Evolutionary conservation across 2,888 invertebrate genomes (phyloP), one percentile per base, ranked within the genome.

Genomic region (Biston betularia): DNA sequence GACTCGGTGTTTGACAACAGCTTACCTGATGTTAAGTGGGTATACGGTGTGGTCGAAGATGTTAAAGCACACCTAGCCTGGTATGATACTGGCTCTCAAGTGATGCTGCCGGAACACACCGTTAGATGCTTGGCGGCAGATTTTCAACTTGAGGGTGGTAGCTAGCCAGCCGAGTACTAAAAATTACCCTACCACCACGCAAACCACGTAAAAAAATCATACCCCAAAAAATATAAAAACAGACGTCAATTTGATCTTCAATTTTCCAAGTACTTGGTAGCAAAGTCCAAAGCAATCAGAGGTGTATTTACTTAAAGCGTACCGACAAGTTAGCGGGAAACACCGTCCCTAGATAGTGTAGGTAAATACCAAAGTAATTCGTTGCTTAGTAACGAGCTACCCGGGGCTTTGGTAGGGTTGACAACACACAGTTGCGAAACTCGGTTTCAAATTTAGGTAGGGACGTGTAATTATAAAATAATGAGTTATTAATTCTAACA

Each of bases 361-460:
- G 61, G 68, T 65, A 69, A 69, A 65, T 62, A 68, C 54, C 56
- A 60, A 64, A 57, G 68, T 69, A 69, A 69, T 69, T 65, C 64
- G 68, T 62, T 57, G 68, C 62, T 49, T 50, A 14, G 65, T 62
- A 65, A 69, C 68, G 57, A 65, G 61, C 65, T 65, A 57, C 57
- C 61, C 57, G 57, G 48, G 56, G 38, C 40, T 56, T 46, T 15
- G 15, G 42, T 14, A 66, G 66, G 66, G 66, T 24, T 66, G 52
- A n/a, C 57, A 62, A 12, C 52, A n/a, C 49, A 12, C 50, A 34
- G 24, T 33, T 48, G 48, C 48, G 9, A 50, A n/a, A 50, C 34
- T 50, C 34, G n/a, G 12, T 24, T 24, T 2, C 24, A 24, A 24
- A 24, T 24, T 34, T 15, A 46, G 46, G 46, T 14, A 45, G 9